Conservation (phyloP, 2,113 vertebrate genomes). For the Grus americana region DNA sequence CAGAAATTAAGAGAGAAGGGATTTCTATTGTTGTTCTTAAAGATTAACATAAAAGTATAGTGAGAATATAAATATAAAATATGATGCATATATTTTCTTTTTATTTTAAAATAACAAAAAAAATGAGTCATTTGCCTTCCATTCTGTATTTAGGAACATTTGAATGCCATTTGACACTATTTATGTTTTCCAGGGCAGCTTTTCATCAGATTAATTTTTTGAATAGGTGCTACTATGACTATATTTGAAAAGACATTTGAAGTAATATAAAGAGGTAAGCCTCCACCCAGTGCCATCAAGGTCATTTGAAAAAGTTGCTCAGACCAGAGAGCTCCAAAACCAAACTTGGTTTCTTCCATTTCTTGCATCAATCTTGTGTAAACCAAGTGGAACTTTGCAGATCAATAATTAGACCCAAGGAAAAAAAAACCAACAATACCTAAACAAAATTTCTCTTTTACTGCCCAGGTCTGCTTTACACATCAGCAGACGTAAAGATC, state of each 20-base stretch:
- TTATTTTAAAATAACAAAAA: background rate
- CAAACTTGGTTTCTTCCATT: background rate
- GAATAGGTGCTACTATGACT: background rate
- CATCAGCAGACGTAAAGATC: conserved; percentile 42
- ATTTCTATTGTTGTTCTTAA: background rate
- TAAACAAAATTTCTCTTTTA: background rate
- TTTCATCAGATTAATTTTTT: background rate
- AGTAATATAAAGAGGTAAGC: background rate
- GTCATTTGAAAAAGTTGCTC: background rate
- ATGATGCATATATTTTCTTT: background rate
- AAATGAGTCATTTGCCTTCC: background rate
- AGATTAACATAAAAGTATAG: background rate
- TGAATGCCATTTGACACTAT: background rate
- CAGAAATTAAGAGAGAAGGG: background rate
- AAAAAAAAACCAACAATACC: background rate
- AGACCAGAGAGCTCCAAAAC: background rate
- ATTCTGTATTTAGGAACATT: background rate
- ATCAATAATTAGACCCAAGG: conserved; percentile 38
- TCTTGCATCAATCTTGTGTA: conserved; percentile 21
- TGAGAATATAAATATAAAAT: background rate
- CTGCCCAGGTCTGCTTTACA: conserved; percentile 51
- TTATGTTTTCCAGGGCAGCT: background rate
- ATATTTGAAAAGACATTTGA: background rate
- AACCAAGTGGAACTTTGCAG: conserved; percentile 19
- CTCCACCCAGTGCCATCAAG: background rate